These are phyloP conservation scores for Tachysurus vachellii DNA, from an alignment of 2,113 vertebrate species.

Conservation along the genomic window DNA sequence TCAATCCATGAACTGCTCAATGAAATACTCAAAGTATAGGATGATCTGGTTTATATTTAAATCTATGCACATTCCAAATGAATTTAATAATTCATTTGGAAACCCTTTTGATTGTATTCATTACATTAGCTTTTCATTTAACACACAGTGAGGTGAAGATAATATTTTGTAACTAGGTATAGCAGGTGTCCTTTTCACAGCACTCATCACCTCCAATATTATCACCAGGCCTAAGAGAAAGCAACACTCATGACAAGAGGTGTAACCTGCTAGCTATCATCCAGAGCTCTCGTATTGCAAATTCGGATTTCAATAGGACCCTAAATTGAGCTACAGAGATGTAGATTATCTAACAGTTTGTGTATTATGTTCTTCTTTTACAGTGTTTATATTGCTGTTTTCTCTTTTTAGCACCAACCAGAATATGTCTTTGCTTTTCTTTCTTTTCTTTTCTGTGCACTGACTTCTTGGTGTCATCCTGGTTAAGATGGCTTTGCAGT, in stretches of 20 bases:
- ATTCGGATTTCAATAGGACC: background rate
- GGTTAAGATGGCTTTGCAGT: slow-evolving; percentile 68
- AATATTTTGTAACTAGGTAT: background rate
- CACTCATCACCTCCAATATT: slow-evolving; percentile 36
- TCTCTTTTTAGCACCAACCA: slow-evolving; percentile 41
- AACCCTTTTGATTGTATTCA: background rate
- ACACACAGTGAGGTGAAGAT: background rate
- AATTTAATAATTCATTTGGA: background rate
- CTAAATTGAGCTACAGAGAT: background rate
- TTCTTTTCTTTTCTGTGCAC: slow-evolving; percentile 43
- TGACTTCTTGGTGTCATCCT: slow-evolving; percentile 52
- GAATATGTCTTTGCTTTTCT: background rate
- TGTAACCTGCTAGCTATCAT: background rate
- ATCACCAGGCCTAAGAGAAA: slow-evolving; percentile 19
- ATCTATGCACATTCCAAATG: background rate
- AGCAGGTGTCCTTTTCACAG: slow-evolving; percentile 15
- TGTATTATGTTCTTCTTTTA: background rate
- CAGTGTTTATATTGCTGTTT: slow-evolving; percentile 16
- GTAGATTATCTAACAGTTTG: background rate
- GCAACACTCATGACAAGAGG: background rate
- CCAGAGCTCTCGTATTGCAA: background rate
- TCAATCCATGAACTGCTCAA: background rate
- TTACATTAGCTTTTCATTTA: background rate
- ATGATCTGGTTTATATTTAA: background rate
- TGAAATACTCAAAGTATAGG: background rate